phyloP scores from a whole-genome alignment of 2,113 vertebrate genomes.

The Colius striatus region DNA sequence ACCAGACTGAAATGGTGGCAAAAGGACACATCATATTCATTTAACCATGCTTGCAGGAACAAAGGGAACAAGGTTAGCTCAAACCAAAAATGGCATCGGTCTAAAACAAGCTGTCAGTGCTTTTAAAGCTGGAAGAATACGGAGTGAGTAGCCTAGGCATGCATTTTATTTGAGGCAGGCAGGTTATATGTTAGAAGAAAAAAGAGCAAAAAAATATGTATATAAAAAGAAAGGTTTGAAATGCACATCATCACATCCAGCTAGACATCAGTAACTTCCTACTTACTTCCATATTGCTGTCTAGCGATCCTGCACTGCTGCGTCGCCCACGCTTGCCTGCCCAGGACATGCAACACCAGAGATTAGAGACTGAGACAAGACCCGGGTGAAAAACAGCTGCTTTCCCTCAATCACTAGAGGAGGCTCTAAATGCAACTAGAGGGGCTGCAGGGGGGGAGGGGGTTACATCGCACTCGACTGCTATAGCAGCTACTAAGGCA shows the following conservation, averaged over 20 bases:
- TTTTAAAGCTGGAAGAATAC: slow-evolving; percentile 71
- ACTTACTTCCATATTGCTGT: slow-evolving; percentile 99
- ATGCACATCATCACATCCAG: slow-evolving; percentile 87
- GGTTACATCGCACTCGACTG: not conserved
- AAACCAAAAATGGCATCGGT: slow-evolving; percentile 78
- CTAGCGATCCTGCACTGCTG: slow-evolving; percentile 99
- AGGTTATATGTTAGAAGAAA: slow-evolving; percentile 77
- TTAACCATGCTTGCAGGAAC: slow-evolving; percentile 89
- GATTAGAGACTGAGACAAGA: slow-evolving; percentile 89
- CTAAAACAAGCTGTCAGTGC: slow-evolving; percentile 81
- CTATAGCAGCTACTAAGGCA: not conserved
- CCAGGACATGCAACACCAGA: slow-evolving; percentile 97
- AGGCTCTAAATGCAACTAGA: slow-evolving; percentile 68
- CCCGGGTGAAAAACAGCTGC: slow-evolving; percentile 69
- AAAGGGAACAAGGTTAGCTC: slow-evolving; percentile 71
- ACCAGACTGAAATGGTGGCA: slow-evolving; percentile 65
- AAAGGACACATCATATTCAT: slow-evolving; percentile 77
- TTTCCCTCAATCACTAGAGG: slow-evolving; percentile 23
- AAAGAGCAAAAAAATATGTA: slow-evolving; percentile 78
- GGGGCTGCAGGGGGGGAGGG: slow-evolving; percentile 57
- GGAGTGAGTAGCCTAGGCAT: slow-evolving; percentile 90
- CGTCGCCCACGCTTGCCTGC: slow-evolving; percentile 99
- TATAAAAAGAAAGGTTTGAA: slow-evolving; percentile 76
- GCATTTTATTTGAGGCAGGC: slow-evolving; percentile 85
- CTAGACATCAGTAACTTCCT: slow-evolving; percentile 83